Conservation (phyloP, 2,888 invertebrate species). For the Andrena camellia region DNA sequence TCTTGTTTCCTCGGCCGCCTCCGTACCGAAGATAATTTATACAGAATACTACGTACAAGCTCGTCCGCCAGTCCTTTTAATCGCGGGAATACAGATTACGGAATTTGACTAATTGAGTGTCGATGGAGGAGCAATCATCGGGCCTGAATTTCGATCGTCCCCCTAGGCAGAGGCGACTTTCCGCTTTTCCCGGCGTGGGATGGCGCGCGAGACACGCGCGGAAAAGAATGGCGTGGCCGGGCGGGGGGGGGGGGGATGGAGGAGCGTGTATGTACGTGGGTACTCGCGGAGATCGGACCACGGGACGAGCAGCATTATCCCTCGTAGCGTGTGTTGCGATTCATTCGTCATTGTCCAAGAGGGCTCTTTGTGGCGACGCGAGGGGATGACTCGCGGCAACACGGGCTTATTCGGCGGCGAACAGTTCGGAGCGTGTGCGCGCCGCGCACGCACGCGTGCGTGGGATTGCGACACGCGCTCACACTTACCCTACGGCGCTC, state of each 20-base stretch:
- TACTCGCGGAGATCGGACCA: slow-evolving; percentile 38
- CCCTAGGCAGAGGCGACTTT: slow-evolving; percentile 12
- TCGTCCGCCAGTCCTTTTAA: too few relatives aligned
- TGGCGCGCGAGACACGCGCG: slow-evolving; percentile 13
- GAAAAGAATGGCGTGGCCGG: too few relatives aligned
- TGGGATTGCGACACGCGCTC: slow-evolving; percentile 30
- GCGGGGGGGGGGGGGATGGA: slow-evolving; percentile 24
- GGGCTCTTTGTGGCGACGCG: slow-evolving; percentile 62
- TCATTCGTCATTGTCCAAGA: slow-evolving; percentile 70
- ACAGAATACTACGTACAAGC: not conserved
- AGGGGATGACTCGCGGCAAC: slow-evolving; percentile 54
- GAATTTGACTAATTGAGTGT: not conserved
- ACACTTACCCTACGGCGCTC: slow-evolving; percentile 16
- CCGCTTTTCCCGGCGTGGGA: slow-evolving; percentile 43
- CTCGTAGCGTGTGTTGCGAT: slow-evolving; percentile 53
- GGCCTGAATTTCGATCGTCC: slow-evolving; percentile 2
- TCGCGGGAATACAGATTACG: too few relatives aligned
- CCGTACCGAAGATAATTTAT: not conserved
- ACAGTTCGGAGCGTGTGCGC: slow-evolving; percentile 42
- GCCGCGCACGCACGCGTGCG: slow-evolving; percentile 38
- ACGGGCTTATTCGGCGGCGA: slow-evolving; percentile 56
- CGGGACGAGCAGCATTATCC: slow-evolving; percentile 64
- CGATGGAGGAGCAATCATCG: slow-evolving; percentile 2
- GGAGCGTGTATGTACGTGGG: slow-evolving; percentile 25
- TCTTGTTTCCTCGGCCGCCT: not conserved